A percentile compares a stretch with the other conserved stretches of the same genome.
These are phyloP conservation scores for Stictocephala bisonia DNA, from an alignment of 2,888 invertebrate genomes.

Conservation along the genomic window DNA sequence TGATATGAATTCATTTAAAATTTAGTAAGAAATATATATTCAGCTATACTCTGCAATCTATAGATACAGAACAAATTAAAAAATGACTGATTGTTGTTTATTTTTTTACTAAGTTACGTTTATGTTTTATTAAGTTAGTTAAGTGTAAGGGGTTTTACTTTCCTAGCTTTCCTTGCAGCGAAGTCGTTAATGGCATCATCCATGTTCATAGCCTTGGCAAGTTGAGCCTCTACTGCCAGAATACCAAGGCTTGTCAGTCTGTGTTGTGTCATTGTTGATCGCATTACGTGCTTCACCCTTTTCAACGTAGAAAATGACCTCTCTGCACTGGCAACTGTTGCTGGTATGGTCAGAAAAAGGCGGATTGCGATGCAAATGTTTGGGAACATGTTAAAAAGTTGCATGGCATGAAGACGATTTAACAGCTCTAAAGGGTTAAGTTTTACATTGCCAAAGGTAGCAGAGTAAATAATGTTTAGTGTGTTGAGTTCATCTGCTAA, in stretches of 20 bases:
- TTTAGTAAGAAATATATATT: no score
- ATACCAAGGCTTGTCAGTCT: slow-evolving; percentile 21
- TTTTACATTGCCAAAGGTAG: slow-evolving; percentile 6
- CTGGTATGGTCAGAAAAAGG: slow-evolving; percentile 21
- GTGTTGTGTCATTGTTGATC: slow-evolving; percentile 18
- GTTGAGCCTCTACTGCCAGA: slow-evolving; percentile 27
- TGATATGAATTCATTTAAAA: no score
- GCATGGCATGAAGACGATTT: not conserved
- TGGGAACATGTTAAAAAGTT: not conserved
- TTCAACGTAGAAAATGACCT: slow-evolving; percentile 21
- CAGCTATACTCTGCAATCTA: no score
- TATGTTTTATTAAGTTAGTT: no score
- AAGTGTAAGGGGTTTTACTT: no score
- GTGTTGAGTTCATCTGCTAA: slow-evolving; percentile 5
- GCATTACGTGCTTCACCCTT: slow-evolving; percentile 16
- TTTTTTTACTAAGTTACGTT: no score
- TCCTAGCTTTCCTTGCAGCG: not conserved
- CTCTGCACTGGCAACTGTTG: slow-evolving; percentile 2
- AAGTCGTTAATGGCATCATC: slow-evolving; percentile 2
- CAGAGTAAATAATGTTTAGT: not conserved
- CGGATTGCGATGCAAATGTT: slow-evolving; percentile 13
- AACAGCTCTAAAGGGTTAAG: not conserved
- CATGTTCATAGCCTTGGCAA: slow-evolving; percentile 13
- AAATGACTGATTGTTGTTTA: no score
- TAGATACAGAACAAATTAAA: no score